Percentiles rank a stretch among this genome's conserved stretches.
Conservation (phyloP, 1,140 invertebrate species). For the Drepana arcuata region DNA sequence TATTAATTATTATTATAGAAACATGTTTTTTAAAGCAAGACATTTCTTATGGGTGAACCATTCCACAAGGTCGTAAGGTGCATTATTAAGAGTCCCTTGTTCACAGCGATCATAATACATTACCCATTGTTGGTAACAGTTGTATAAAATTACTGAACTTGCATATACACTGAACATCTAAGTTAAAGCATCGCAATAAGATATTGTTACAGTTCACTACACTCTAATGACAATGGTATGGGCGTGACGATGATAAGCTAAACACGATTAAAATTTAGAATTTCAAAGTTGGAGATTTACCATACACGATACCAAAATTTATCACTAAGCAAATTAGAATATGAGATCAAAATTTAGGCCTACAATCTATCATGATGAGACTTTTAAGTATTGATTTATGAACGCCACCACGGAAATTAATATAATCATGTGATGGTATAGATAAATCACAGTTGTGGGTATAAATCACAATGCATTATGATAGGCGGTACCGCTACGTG, state of each 20-base stretch:
- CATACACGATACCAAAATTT: conserved; percentile 55
- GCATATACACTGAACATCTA: conserved; percentile 57
- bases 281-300: conserved; percentile 53
- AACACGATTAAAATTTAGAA: conserved; percentile 63
- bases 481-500: conserved; percentile 64
- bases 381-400: conserved; percentile 64
- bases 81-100: conserved; percentile 38
- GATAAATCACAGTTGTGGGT: conserved; percentile 62
- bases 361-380: conserved; percentile 63
- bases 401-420: conserved; percentile 52
- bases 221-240: conserved; percentile 45
- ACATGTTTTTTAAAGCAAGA: conserved; percentile 39
- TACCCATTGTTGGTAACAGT: conserved; percentile 47
- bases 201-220: conserved; percentile 64
- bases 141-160: conserved; percentile 64
- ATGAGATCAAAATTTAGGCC: conserved; percentile 71
- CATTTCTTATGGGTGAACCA: conserved; percentile 45
- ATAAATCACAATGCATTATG: conserved; percentile 58
- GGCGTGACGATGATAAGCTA: conserved; percentile 38
- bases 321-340: conserved; percentile 70
- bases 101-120: conserved; percentile 46
- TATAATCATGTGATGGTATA: conserved; percentile 54
- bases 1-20: conserved; percentile 48
- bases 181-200: conserved; percentile 72
- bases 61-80: conserved; percentile 35